phyloP scores from a whole-genome alignment of 2,113 vertebrate genomes.

The Takifugu bimaculatus region DNA sequence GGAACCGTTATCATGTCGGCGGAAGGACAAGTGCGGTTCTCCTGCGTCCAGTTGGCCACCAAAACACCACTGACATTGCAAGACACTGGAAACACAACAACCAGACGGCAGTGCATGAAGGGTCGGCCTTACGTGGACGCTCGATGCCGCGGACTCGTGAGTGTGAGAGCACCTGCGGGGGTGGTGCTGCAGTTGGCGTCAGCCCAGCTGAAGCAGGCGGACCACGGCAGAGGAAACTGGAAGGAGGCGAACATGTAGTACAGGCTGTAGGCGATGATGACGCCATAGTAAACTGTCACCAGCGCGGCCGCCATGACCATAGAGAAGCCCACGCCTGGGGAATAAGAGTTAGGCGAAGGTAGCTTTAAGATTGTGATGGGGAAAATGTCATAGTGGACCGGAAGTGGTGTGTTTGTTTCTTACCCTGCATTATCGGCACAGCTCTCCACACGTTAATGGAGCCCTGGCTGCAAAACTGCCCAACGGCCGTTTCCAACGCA shows the following conservation, averaged over 20 bases:
- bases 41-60: constrained; percentile 65
- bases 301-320: constrained; percentile 84
- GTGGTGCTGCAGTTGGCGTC: constrained; percentile 76
- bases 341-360: neutral
- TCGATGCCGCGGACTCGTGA: no score
- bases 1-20: constrained; percentile 2
- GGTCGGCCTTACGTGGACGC: no score
- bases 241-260: constrained; percentile 95
- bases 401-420: constrained; percentile 11
- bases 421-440: constrained; percentile 85
- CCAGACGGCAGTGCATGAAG: no score
- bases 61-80: constrained; percentile 73
- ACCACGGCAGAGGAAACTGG: constrained; percentile 86
- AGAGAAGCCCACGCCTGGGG: constrained; percentile 85
- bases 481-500: constrained; percentile 85
- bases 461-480: constrained; percentile 89
- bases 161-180: constrained; percentile 64
- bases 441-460: constrained; percentile 82
- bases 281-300: constrained; percentile 87
- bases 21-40: constrained; percentile 52
- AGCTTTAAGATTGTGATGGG: neutral
- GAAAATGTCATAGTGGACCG: no score
- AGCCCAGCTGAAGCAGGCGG: constrained; percentile 74
- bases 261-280: constrained; percentile 88
- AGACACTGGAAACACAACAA: constrained; percentile 31